Percentiles rank a stretch among this genome's conserved stretches.
phyloP scores from a whole-genome alignment of 2,113 vertebrate genomes.

The Bubalus kerabau region DNA sequence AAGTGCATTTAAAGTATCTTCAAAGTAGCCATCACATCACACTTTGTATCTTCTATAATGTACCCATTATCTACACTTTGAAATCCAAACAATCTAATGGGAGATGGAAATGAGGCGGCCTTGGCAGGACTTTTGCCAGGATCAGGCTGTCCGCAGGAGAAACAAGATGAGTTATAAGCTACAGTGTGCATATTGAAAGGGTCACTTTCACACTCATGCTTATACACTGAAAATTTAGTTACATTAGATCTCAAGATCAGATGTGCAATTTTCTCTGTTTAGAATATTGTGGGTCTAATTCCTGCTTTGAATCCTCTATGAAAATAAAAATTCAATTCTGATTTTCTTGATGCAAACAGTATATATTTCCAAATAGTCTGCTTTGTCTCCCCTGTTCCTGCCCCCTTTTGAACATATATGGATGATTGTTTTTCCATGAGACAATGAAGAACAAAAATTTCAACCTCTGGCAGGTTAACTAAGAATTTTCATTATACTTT shows the following conservation, averaged over 20 bases:
- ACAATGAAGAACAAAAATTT: not conserved
- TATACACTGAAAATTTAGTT: not conserved
- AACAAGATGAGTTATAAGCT: not conserved
- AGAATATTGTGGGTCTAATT: not conserved
- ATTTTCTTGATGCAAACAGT: not conserved
- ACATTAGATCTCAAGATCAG: not conserved
- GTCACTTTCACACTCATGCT: not conserved
- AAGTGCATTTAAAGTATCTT: not conserved
- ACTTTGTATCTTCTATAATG: not conserved
- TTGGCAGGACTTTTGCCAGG: not conserved
- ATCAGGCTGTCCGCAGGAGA: not conserved
- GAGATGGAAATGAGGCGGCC: not conserved
- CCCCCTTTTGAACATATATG: not conserved
- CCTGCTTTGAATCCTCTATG: not conserved
- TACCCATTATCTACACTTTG: not conserved
- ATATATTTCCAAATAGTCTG: not conserved
- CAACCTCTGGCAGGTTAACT: not conserved
- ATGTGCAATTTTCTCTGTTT: not conserved
- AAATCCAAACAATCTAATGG: not conserved
- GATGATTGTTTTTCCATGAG: not conserved
- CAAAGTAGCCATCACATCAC: not conserved
- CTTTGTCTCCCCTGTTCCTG: not conserved
- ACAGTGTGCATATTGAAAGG: not conserved
- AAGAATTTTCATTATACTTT: not conserved
- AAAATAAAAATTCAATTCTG: slow-evolving; percentile 6